Evolutionary conservation across 2,797 vertebrate species (phyloP).

Genomic region (Uromys caudimaculatus): DNA sequence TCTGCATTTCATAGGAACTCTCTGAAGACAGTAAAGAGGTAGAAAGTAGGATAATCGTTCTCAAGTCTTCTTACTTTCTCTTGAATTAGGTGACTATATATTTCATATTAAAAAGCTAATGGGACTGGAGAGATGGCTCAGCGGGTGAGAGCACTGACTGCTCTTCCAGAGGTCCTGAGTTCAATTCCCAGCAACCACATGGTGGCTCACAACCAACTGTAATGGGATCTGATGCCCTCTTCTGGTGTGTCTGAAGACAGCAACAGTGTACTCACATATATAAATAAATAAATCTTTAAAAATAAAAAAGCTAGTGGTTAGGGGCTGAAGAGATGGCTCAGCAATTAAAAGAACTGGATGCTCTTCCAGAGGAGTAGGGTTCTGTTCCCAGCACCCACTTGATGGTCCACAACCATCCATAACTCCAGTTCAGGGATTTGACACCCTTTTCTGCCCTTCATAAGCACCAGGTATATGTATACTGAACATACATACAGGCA

Average conservation of each 20-base stretch:
- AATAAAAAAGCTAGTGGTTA: too few species aligned
- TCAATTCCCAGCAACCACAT: too few species aligned
- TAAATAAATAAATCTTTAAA: too few species aligned
- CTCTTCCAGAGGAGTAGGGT: background rate
- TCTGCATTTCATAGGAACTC: background rate
- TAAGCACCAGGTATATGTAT: background rate
- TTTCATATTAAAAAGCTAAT: background rate
- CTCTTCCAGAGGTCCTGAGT: background rate
- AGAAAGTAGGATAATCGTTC: background rate
- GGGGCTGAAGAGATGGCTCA: background rate
- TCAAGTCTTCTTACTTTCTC: background rate
- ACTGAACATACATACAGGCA: too few species aligned
- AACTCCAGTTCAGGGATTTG: too few species aligned
- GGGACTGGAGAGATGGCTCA: background rate
- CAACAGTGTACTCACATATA: too few species aligned
- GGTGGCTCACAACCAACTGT: too few species aligned
- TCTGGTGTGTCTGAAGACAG: too few species aligned
- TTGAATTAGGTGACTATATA: constrained; percentile 37
- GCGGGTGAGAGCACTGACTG: background rate
- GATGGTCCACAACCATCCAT: background rate
- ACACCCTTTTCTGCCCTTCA: background rate
- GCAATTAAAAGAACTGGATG: background rate
- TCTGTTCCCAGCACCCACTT: background rate
- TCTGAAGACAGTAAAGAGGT: background rate
- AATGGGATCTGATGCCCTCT: too few species aligned